Percentiles rank a stretch among this genome's conserved stretches.
phyloP scores from a whole-genome alignment of 2,797 vertebrate species.

The Botia kubotai region DNA sequence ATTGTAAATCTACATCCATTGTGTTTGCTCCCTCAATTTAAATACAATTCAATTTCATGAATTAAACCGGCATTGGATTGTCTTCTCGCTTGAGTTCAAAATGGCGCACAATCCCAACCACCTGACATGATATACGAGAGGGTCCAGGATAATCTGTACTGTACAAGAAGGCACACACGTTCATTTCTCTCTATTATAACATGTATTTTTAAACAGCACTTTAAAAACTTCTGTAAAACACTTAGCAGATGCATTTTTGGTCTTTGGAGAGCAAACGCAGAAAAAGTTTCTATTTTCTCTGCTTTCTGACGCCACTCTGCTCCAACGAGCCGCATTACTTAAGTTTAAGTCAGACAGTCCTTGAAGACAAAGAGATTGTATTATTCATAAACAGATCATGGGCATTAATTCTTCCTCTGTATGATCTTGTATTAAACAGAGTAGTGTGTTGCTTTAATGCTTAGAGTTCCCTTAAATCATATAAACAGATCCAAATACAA shows the following conservation, averaged over 20 bases:
- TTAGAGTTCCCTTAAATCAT: background rate
- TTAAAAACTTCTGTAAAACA: conserved; percentile 54
- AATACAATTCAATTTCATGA: too few relatives aligned
- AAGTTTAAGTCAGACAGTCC: conserved; percentile 29
- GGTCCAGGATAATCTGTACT: background rate
- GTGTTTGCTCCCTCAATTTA: too few relatives aligned
- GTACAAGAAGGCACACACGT: background rate
- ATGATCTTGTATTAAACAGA: background rate
- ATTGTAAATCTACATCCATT: too few relatives aligned
- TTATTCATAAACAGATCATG: conserved; percentile 38
- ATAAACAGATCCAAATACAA: background rate
- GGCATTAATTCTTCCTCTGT: background rate
- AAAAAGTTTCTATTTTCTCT: conserved; percentile 59
- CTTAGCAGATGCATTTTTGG: conserved; percentile 49
- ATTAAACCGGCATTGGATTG: too few relatives aligned
- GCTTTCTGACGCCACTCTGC: conserved; percentile 50
- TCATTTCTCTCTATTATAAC: conserved; percentile 17
- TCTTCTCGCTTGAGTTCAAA: too few relatives aligned
- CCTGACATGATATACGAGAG: too few relatives aligned
- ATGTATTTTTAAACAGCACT: conserved; percentile 56
- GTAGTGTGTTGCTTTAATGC: background rate
- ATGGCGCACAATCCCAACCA: too few relatives aligned
- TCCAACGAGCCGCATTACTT: background rate
- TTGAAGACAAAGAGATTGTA: conserved; percentile 12
- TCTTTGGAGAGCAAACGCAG: conserved; percentile 54